Percentiles rank a stretch among this genome's conserved stretches.
Evolutionary conservation across 35 echinoderm and acorn worm species (phyloP).

Genomic region (Apostichopus japonicus): DNA sequence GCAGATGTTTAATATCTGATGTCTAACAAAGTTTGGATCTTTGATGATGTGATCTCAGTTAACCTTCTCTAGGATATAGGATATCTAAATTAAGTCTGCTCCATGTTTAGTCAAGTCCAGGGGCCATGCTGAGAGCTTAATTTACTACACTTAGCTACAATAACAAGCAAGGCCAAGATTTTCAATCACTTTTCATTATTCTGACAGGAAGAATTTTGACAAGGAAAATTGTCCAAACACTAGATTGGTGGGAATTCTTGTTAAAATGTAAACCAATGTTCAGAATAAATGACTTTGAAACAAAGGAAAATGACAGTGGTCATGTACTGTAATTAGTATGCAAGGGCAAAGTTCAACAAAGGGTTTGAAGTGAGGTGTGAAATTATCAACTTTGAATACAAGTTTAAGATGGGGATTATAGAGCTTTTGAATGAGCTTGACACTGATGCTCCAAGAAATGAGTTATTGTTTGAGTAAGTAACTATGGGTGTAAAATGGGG

Average conservation of each 20-base stretch:
- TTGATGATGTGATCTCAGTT: background rate
- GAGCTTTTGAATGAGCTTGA: too few species aligned
- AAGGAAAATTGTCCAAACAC: background rate
- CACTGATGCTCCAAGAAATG: too few species aligned
- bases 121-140: slow-evolving; percentile 47
- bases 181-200: slow-evolving; percentile 53
- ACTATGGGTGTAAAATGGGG: too few species aligned
- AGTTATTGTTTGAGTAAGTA: too few species aligned
- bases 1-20: slow-evolving; percentile 52
- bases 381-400: too few species aligned
- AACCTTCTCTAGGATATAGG: slow-evolving; percentile 51
- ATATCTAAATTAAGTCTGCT: slow-evolving; percentile 40
- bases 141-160: slow-evolving; percentile 58
- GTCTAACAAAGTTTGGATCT: slow-evolving; percentile 31
- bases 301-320: background rate
- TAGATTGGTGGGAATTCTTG: background rate
- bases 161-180: slow-evolving; percentile 39
- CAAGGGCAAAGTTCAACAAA: too few species aligned
- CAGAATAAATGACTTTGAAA: background rate
- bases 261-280: background rate
- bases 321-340: background rate
- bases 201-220: background rate
- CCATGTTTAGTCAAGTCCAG: slow-evolving; percentile 46
- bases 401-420: too few species aligned
- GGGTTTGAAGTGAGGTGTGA: too few species aligned